phyloP scores from a whole-genome alignment of 2,113 vertebrate species.

The Sialia sialis region DNA sequence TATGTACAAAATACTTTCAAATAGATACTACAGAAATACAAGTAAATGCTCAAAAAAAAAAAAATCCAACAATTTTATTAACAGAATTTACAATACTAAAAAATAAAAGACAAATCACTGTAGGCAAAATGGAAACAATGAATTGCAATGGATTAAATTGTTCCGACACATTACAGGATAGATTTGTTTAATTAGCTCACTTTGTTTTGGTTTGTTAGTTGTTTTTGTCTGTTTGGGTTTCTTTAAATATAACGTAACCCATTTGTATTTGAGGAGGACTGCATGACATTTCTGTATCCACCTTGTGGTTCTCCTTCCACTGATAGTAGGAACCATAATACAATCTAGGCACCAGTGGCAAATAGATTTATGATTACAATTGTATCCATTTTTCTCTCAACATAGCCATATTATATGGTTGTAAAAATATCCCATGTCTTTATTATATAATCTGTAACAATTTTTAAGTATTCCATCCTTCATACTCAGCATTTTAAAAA shows the following conservation, averaged over 20 bases:
- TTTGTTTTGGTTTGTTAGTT: background rate
- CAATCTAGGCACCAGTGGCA: background rate
- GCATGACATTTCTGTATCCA: background rate
- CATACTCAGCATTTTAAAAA: background rate
- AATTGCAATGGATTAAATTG: background rate
- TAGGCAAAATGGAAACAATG: conserved; percentile 1
- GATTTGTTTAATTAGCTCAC: conserved; percentile 15
- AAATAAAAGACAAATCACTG: background rate
- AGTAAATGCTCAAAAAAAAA: background rate
- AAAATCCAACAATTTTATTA: background rate
- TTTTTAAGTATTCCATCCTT: background rate
- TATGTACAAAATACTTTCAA: background rate
- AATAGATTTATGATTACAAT: background rate
- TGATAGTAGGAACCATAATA: background rate
- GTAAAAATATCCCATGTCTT: background rate
- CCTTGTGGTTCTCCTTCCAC: background rate
- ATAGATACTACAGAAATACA: background rate
- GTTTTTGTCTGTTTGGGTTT: background rate
- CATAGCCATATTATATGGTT: background rate
- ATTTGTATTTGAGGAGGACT: background rate
- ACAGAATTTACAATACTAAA: background rate
- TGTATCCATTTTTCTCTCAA: background rate
- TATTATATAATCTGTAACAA: background rate
- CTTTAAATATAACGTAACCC: background rate
- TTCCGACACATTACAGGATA: background rate